A percentile compares a stretch with the other conserved stretches of the same genome.
Evolutionary conservation across 2,888 invertebrate species (phyloP).

Genomic region (Drepana falcataria): DNA sequence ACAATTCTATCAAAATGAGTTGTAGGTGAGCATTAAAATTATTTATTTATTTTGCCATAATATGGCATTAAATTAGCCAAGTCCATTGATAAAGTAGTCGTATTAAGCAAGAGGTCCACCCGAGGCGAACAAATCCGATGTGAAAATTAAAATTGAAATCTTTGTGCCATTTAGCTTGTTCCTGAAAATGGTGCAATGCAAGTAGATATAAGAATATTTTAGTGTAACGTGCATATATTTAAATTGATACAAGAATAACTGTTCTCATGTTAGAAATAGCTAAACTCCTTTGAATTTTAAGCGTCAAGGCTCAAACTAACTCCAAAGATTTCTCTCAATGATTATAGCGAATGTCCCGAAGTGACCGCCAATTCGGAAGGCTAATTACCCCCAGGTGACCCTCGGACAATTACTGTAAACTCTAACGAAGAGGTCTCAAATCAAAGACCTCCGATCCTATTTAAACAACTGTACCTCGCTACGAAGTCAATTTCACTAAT

Average conservation of each 20-base stretch:
- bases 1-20: no score
- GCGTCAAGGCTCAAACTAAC: no score
- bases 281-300: no score
- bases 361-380: not conserved
- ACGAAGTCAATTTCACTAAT: constrained; percentile 48
- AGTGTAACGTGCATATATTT: no score
- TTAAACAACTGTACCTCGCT: constrained; percentile 18
- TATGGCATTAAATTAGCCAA: not conserved
- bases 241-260: no score
- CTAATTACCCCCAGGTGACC: not conserved
- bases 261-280: no score
- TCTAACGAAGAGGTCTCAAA: constrained; percentile 17
- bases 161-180: constrained; percentile 1
- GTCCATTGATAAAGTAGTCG: constrained; percentile 6
- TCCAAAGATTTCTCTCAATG: no score
- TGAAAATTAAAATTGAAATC: constrained; percentile 32
- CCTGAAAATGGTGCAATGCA: not conserved
- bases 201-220: not conserved
- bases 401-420: constrained; percentile 23
- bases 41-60: no score
- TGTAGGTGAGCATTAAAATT: no score
- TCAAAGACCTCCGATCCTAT: constrained; percentile 12
- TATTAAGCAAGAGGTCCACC: constrained; percentile 19
- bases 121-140: constrained; percentile 33
- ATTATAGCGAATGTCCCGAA: not conserved